These are phyloP conservation scores for Panopea generosa DNA, from an alignment of 2,888 invertebrate genomes.

Conservation along the genomic window DNA sequence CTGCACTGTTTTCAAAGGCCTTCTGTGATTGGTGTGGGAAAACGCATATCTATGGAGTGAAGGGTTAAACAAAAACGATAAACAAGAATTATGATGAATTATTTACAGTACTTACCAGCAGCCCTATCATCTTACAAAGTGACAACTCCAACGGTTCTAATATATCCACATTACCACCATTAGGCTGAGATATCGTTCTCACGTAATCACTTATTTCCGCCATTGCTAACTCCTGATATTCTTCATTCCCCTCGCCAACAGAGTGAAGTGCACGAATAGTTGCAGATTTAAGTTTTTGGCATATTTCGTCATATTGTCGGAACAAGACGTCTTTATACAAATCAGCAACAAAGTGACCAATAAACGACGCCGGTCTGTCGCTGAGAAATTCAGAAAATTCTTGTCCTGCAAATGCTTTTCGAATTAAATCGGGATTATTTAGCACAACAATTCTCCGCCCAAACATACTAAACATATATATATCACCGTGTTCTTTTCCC, in stretches of 20 bases:
- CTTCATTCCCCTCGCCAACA: constrained; percentile 28
- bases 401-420: constrained; percentile 39
- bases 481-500: constrained; percentile 54
- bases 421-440: constrained; percentile 43
- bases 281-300: constrained; percentile 45
- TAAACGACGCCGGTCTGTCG: constrained; percentile 57
- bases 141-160: constrained; percentile 54
- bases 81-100: too few species aligned
- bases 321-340: constrained; percentile 58
- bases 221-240: constrained; percentile 13
- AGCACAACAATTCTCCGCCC: constrained; percentile 48
- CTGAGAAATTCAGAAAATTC: constrained; percentile 31
- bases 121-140: constrained; percentile 64
- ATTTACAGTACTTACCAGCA: constrained; percentile 69
- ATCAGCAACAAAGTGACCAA: constrained; percentile 51
- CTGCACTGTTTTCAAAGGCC: too few species aligned
- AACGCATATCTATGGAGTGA: too few species aligned
- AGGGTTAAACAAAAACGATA: too few species aligned
- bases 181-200: constrained; percentile 7
- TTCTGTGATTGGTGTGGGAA: too few species aligned
- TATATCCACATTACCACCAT: constrained; percentile 42
- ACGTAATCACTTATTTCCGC: constrained; percentile 40
- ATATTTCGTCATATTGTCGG: constrained; percentile 51
- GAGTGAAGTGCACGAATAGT: constrained; percentile 48
- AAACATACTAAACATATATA: constrained; percentile 48